Evolutionary conservation across 2,888 invertebrate genomes (phyloP), one percentile per base, ranked within the genome.

Genomic region (Heliconius sara): DNA sequence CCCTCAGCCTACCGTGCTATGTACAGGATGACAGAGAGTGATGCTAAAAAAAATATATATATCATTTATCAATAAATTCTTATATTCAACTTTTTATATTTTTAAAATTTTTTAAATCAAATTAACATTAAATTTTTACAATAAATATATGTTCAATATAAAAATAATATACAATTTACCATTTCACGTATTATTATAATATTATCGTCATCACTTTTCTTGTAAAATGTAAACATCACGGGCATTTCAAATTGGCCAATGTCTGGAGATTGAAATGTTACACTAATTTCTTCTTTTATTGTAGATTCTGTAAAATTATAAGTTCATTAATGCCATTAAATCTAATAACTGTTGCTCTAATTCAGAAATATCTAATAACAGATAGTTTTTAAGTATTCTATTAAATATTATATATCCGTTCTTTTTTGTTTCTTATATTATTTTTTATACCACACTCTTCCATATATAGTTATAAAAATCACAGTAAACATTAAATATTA

Each of bases 241-340:
- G 95, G 95, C 89, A 95, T 94, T 86, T 93, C 93, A 83, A 89
- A 94, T 77, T 91, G 91, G 5, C 95, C 95, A 75, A 94, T 89
- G 27, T 91, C 89, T 19, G 83, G 73, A 9, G 88, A 84, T 77
- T 75, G 65, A 89, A 90, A 57, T 22, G 78, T 81, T 19, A 94
- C 90, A 12, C 83, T 85, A 60, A 91, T 83, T 60, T 88, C 86
- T 19, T 87, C 83, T 27, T 85, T 82, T 57, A 91, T 84, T 16
- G 86, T 81, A 9, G 86, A 83, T 85, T 94, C 95, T 95, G 86
- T 80, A 89, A 88, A 82, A 57, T 16, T 12, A 25, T 73, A n/a
- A 7, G n/a, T 3, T 30, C 0, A 7, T 47, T 30, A 47, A 22
- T 57, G 57, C 22, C 9, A 60, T n/a, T n/a, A 60, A 22, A n/a